Percentiles rank a stretch among this genome's conserved stretches.
Evolutionary conservation across 2,113 vertebrate genomes (phyloP).

Genomic region (Dipodomys ordii): DNA sequence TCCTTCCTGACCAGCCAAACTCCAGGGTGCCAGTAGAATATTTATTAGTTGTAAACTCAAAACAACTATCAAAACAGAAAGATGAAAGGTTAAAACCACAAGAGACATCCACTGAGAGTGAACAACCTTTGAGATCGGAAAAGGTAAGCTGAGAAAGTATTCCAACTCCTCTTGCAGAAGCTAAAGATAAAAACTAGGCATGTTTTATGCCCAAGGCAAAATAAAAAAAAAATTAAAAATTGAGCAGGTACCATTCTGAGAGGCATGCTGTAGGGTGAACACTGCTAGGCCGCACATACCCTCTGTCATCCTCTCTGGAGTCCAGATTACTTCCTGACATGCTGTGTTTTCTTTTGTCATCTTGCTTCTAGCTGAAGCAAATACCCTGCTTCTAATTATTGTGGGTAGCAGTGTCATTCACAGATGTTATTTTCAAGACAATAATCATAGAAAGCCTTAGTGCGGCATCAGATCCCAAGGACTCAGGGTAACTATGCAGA

Average conservation of each 20-base stretch:
- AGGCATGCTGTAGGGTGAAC: not conserved
- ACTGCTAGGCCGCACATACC: not conserved
- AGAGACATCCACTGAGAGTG: conserved; percentile 32
- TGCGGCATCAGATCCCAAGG: not conserved
- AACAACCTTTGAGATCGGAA: conserved; percentile 33
- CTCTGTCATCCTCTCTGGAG: not conserved
- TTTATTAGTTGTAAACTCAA: conserved; percentile 73
- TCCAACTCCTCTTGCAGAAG: conserved; percentile 33
- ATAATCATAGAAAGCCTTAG: not conserved
- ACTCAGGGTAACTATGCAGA: not conserved
- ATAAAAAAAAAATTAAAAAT: conserved; percentile 72
- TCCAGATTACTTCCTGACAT: not conserved
- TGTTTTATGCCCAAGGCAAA: conserved; percentile 68
- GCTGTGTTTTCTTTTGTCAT: conserved; percentile 9
- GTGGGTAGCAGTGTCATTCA: not conserved
- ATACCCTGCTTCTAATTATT: not conserved
- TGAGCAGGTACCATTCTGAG: conserved; percentile 60
- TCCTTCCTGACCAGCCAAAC: conserved; percentile 32
- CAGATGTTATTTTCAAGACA: conserved; percentile 33
- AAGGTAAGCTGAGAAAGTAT: conserved; percentile 67
- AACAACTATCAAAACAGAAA: conserved; percentile 71
- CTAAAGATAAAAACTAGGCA: conserved; percentile 65
- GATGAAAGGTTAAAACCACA: conserved; percentile 75
- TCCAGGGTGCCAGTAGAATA: conserved; percentile 56
- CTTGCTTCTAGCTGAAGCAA: conserved; percentile 29